Conservation (phyloP, 1,140 invertebrate genomes). For the Oreohelix idahoensis region DNA sequence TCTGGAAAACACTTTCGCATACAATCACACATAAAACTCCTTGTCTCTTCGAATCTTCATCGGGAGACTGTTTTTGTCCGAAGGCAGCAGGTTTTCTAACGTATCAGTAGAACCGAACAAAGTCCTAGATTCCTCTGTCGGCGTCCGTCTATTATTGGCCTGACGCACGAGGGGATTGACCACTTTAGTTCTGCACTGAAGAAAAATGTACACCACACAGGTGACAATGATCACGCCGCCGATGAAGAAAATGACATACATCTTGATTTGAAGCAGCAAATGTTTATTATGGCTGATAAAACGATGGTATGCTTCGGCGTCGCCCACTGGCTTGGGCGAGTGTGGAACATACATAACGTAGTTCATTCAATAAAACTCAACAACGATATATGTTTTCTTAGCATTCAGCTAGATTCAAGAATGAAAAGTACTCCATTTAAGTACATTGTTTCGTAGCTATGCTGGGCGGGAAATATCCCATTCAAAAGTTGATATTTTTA, state of each 20-base stretch:
- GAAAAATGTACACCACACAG: constrained; percentile 50
- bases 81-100: constrained; percentile 42
- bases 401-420: too few species aligned
- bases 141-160: background rate
- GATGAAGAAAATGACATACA: constrained; percentile 50
- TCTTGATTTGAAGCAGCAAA: constrained; percentile 53
- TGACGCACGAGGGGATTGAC: background rate
- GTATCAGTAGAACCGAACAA: constrained; percentile 45
- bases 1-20: background rate
- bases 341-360: background rate
- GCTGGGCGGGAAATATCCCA: too few species aligned
- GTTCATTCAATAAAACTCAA: background rate
- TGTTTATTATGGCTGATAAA: constrained; percentile 49
- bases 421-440: too few species aligned
- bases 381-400: too few species aligned
- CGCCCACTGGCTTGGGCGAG: constrained; percentile 14
- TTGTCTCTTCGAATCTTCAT: constrained; percentile 45
- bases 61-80: constrained; percentile 38
- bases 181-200: constrained; percentile 45
- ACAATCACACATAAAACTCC: constrained; percentile 45
- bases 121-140: constrained; percentile 34
- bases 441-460: too few species aligned
- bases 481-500: too few species aligned
- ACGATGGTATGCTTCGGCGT: constrained; percentile 46
- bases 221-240: constrained; percentile 48